Evolutionary conservation across 1,140 invertebrate species (phyloP).

Genomic region (Nymphalis io): DNA sequence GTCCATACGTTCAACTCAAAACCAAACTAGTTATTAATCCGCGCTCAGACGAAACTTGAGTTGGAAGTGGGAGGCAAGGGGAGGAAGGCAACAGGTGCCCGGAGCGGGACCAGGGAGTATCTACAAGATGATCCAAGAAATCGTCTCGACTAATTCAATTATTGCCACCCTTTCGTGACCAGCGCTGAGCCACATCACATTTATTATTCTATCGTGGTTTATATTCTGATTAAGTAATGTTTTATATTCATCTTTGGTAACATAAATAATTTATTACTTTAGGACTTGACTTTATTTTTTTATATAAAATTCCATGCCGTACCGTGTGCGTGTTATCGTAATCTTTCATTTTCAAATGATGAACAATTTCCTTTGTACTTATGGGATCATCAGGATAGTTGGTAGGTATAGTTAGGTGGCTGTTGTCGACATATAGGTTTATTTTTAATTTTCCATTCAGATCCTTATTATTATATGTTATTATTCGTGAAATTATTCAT

Average conservation of each 20-base stretch:
- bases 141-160: constrained; percentile 37
- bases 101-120: constrained; percentile 29
- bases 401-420: no score
- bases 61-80: constrained; percentile 1
- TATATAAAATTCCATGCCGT: no score
- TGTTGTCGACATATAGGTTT: no score
- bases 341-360: no score
- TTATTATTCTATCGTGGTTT: constrained; percentile 26
- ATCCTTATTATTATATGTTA: no score
- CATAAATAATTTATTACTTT: no score
- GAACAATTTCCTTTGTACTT: no score
- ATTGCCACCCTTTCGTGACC: constrained; percentile 21
- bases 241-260: background rate
- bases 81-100: constrained; percentile 36
- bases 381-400: no score
- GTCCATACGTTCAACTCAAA: constrained; percentile 18
- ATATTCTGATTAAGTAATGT: constrained; percentile 13
- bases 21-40: constrained; percentile 33
- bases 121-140: constrained; percentile 31
- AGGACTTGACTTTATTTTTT: no score
- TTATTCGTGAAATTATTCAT: no score
- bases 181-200: constrained; percentile 22
- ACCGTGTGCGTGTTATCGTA: no score
- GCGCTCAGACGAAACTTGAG: constrained; percentile 7
- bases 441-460: no score